Evolutionary conservation across 2,888 invertebrate genomes (phyloP), one percentile per base, ranked within the genome.

Genomic region (Camponotus fellah): DNA sequence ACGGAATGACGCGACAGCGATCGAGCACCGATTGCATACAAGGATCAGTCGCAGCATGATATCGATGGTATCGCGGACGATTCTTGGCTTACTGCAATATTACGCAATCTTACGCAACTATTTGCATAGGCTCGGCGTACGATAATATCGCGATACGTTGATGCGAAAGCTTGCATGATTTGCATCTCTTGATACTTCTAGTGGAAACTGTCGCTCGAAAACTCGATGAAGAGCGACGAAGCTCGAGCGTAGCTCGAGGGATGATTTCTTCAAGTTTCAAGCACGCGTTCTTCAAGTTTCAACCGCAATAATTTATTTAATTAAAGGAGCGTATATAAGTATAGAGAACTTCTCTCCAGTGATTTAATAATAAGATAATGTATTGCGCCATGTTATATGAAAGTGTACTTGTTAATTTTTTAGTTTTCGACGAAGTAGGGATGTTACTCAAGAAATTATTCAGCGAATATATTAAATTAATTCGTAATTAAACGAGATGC

Each of bases 351-450:
- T 37, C 9, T 40, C n/a, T 21, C 12, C 43, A 26, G 21, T 26
- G 43, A 43, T 65, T 65, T 1, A 21, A 5, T n/a, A 34, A 66
- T 3, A 26, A 46, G 8, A 66, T 26, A 26, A 43, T 34, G 43
- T 4, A 14, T 46, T 66, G 14, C 26, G 26, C 14, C 14, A 21
- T 66, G 21, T 66, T 49, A 49, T 49, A 8, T 49, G 14, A 26
- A 66, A 46, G 26, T 26, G 21, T 26, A 43, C 43, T 66, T 43
- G 26, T 66, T 66, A 43, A 66, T 43, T 43, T 46, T 46, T 66
- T 43, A 46, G 49, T 8, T 46, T 3, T 43, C 14, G 26, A 66
- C 26, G 65, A 26, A 2, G 21, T 21, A n/a, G 21, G 21, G 21
- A 37, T 10, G 12, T 40, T 40, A 21, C 3, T 40, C 43, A 4